Evolutionary conservation across 2,113 vertebrate genomes (phyloP).

Genomic region (Emydocephalus ijimae): DNA sequence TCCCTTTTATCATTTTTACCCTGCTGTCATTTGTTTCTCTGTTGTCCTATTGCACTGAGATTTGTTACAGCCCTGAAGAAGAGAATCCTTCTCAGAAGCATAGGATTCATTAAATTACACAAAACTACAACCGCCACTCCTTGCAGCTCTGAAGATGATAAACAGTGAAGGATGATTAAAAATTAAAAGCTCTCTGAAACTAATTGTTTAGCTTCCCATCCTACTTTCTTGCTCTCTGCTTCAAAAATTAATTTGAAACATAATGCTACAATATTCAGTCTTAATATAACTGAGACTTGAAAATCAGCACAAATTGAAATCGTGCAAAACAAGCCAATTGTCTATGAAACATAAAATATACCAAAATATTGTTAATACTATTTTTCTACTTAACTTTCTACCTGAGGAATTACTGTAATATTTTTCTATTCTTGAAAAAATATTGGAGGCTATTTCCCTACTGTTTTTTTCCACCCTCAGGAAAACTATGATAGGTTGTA

Average conservation of each 20-base stretch:
- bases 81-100: slow-evolving; percentile 12
- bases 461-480: not conserved
- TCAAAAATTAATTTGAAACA: slow-evolving; percentile 26
- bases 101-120: not conserved
- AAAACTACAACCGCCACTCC: slow-evolving; percentile 18
- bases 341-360: not conserved
- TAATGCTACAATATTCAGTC: not conserved
- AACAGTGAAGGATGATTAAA: slow-evolving; percentile 14
- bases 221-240: not conserved
- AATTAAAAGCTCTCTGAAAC: slow-evolving; percentile 28
- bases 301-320: not conserved
- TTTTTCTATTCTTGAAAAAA: not conserved
- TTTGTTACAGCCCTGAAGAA: not conserved
- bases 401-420: not conserved
- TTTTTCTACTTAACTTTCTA: not conserved
- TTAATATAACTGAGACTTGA: not conserved
- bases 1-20: slow-evolving; percentile 4
- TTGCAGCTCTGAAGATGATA: slow-evolving; percentile 13
- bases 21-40: slow-evolving; percentile 15
- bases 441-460: not conserved
- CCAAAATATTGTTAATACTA: not conserved
- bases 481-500: not conserved
- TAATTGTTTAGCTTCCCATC: not conserved
- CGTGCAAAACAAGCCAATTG: not conserved
- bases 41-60: not conserved